Conservation (phyloP, 2,888 invertebrate species). For the Cephus rjabovi region DNA sequence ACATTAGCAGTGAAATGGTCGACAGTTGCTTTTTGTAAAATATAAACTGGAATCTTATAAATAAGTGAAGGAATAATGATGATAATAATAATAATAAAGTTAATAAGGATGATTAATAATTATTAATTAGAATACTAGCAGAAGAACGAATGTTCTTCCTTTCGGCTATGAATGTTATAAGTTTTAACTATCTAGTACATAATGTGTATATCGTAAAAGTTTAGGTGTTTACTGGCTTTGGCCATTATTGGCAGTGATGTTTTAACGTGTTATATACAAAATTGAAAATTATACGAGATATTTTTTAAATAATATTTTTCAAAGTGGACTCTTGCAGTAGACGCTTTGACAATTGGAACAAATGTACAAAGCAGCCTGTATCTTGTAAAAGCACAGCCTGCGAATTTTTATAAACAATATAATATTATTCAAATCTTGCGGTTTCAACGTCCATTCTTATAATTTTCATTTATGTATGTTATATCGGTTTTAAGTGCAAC, state of each 20-base stretch:
- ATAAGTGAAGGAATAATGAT: not conserved
- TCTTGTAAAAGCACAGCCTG: not conserved
- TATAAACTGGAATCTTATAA: not conserved
- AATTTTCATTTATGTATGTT: not conserved
- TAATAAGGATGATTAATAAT: not conserved
- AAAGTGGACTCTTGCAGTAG: not conserved
- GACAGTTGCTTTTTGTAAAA: not conserved
- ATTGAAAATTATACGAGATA: not conserved
- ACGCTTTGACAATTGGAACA: not conserved
- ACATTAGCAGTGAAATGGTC: not conserved
- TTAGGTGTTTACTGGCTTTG: not conserved
- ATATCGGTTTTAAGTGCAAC: not conserved
- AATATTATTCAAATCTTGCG: not conserved
- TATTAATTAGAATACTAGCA: not conserved
- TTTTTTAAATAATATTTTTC: not conserved
- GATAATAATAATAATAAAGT: not conserved
- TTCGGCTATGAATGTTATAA: not conserved
- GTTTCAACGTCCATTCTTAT: not conserved
- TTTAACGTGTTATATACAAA: not conserved
- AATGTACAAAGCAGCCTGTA: not conserved
- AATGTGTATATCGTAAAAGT: not conserved
- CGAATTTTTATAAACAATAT: not conserved
- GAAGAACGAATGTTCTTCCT: not conserved
- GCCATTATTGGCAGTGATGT: conserved; percentile 1
- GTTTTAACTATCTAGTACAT: not conserved